A percentile compares a stretch with the other conserved stretches of the same genome.
phyloP scores from a whole-genome alignment of 1,140 invertebrate species.

The Drosophila subobscura region DNA sequence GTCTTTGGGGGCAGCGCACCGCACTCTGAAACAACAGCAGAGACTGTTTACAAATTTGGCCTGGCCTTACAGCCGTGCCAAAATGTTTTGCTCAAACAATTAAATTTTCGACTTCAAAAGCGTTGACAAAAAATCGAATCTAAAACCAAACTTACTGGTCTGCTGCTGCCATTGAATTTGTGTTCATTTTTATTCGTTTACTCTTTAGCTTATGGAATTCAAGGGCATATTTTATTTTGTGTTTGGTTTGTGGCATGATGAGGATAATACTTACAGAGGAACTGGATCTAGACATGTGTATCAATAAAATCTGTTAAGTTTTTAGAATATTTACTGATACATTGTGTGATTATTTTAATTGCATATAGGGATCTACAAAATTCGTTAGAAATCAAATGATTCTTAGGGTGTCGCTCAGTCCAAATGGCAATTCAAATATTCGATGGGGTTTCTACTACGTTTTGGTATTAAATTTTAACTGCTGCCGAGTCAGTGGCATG shows the following conservation, averaged over 20 bases:
- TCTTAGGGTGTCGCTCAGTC: slow-evolving; percentile 8
- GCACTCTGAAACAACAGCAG: slow-evolving; percentile 16
- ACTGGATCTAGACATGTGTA: neutral
- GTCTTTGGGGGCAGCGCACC: slow-evolving; percentile 46
- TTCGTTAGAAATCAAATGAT: too few species aligned
- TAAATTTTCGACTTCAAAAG: slow-evolving; percentile 38
- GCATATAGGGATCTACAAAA: too few species aligned
- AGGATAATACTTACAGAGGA: neutral
- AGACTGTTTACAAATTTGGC: slow-evolving; percentile 70
- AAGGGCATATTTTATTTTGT: slow-evolving; percentile 13
- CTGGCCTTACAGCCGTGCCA: slow-evolving; percentile 20
- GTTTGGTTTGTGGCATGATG: neutral
- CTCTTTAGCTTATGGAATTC: slow-evolving; percentile 9
- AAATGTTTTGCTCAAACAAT: slow-evolving; percentile 60
- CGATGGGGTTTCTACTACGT: slow-evolving; percentile 22
- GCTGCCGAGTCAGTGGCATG: slow-evolving; percentile 19
- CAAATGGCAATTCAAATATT: neutral
- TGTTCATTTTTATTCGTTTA: slow-evolving; percentile 1
- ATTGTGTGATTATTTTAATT: neutral
- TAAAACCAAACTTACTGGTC: slow-evolving; percentile 43
- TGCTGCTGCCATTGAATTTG: slow-evolving; percentile 1
- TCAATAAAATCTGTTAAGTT: slow-evolving; percentile 14
- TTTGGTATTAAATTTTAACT: slow-evolving; percentile 48
- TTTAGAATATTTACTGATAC: neutral
- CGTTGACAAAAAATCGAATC: slow-evolving; percentile 7